Evolutionary conservation across 2,113 vertebrate species (phyloP), one percentile per base, ranked within the genome.

Genomic region (Bubo scandiacus): DNA sequence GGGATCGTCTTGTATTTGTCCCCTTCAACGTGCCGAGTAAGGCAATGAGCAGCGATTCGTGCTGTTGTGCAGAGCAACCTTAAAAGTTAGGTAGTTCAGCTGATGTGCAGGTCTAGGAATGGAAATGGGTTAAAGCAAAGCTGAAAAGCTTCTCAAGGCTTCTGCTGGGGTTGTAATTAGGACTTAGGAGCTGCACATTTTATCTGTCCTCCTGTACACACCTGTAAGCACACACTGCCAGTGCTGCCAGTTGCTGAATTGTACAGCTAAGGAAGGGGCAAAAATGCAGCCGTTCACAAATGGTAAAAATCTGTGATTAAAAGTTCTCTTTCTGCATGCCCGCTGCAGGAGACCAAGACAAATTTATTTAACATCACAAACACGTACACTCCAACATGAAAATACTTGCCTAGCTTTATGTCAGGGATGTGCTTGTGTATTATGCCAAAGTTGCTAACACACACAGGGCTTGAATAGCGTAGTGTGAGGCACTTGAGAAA

Each of bases 1-100:
- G 12, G 21, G 29, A 67, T 51, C 6, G 2, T 15, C 52, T 68
- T 42, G 20, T 68, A 22, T 68, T 72, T 86, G 32, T 18, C 27
- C 25, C 36, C 34, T 73, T 77, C 7, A 4, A 18, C 15, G 0
- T 11, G 14, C 22, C 17, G 19, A 84, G 36, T 18, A 40, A 61
- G 13, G n/a, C 25, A 38, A 51, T 0, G 1, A 63, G 40, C 29
- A 67, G 40, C 1, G 0, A 47, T 42, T 12, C 2, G 2, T 55
- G n/a, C 34, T 7, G 1, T 8, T 72, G 30, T 27, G 74, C 49
- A 75, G 34, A 80, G 49, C 26, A 8, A 7, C 16, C 11, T 55
- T 11, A 40, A 38, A 62, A 71, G 9, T 42, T 11, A 23, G 3
- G 13, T 29, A 16, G 6, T 43, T 61, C 40, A 20, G 27, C 1